Evolutionary conservation across 2,797 vertebrate species (phyloP).

Genomic region (Propithecus perrieri): DNA sequence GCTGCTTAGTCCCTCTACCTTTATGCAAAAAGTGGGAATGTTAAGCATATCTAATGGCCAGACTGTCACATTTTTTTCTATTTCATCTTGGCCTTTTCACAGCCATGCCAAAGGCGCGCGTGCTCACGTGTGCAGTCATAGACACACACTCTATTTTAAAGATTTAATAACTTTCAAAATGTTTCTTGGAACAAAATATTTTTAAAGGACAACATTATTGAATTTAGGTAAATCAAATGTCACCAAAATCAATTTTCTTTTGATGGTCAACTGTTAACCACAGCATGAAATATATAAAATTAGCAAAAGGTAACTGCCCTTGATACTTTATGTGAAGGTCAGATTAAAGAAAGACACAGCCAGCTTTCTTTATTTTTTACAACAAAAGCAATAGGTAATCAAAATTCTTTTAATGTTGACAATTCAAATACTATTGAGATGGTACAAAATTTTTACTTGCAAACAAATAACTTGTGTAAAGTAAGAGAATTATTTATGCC

Average conservation of each 20-base stretch:
- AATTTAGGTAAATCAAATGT: conserved; percentile 75
- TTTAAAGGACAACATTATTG: conserved; percentile 69
- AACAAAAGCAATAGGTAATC: neutral
- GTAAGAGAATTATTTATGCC: neutral
- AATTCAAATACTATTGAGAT: neutral
- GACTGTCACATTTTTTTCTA: neutral
- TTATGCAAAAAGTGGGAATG: neutral
- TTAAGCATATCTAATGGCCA: neutral
- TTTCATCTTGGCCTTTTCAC: neutral
- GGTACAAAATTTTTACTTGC: neutral
- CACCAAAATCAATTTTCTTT: conserved; percentile 76
- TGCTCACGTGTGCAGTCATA: neutral
- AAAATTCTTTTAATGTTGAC: neutral
- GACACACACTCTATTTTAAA: neutral
- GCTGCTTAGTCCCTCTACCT: neutral
- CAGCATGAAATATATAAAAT: conserved; percentile 52
- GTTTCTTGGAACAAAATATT: neutral
- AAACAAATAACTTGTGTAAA: neutral
- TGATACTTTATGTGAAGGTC: conserved; percentile 55
- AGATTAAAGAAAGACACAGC: neutral
- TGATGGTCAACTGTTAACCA: conserved; percentile 69
- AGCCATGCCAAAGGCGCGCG: neutral
- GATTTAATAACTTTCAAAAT: neutral
- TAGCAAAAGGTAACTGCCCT: conserved; percentile 48
- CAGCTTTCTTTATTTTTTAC: conserved; percentile 24